Conservation (phyloP, 2,113 vertebrate genomes). For the Malurus melanocephalus region DNA sequence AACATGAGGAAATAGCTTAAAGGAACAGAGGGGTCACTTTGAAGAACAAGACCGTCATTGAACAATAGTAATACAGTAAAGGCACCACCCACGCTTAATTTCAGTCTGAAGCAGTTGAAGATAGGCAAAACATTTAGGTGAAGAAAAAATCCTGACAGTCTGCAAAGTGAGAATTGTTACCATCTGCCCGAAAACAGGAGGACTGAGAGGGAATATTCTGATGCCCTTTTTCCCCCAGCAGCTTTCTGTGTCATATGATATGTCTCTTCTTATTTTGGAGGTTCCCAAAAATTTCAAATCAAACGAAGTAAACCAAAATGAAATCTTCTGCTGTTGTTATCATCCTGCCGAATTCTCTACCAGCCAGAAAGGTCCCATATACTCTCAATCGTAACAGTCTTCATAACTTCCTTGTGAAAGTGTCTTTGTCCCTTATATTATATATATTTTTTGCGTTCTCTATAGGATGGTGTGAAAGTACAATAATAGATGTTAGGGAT, state of each 20-base stretch:
- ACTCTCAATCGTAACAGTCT: slow-evolving; percentile 52
- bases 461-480: slow-evolving; percentile 47
- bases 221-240: slow-evolving; percentile 10
- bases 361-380: slow-evolving; percentile 15
- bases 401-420: slow-evolving; percentile 27
- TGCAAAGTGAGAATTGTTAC: slow-evolving; percentile 44
- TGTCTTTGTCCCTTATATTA: slow-evolving; percentile 34
- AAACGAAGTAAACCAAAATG: slow-evolving; percentile 26
- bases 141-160: slow-evolving; percentile 55
- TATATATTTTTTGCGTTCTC: slow-evolving; percentile 66
- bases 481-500: slow-evolving; percentile 27
- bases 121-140: slow-evolving; percentile 67
- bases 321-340: slow-evolving; percentile 36
- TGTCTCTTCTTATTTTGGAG: slow-evolving; percentile 21
- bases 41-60: slow-evolving; percentile 74
- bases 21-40: slow-evolving; percentile 68
- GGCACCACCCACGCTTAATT: slow-evolving; percentile 80
- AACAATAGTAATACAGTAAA: slow-evolving; percentile 80
- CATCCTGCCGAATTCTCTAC: slow-evolving; percentile 34
- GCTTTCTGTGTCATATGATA: slow-evolving; percentile 5
- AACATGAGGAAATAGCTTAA: slow-evolving; percentile 61
- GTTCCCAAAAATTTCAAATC: slow-evolving; percentile 34
- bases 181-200: slow-evolving; percentile 45
- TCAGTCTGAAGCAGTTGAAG: slow-evolving; percentile 77
- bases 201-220: slow-evolving; percentile 40